Evolutionary conservation across 2,888 invertebrate species (phyloP), one percentile per base, ranked within the genome.

Genomic region (Diplolepis rosae): DNA sequence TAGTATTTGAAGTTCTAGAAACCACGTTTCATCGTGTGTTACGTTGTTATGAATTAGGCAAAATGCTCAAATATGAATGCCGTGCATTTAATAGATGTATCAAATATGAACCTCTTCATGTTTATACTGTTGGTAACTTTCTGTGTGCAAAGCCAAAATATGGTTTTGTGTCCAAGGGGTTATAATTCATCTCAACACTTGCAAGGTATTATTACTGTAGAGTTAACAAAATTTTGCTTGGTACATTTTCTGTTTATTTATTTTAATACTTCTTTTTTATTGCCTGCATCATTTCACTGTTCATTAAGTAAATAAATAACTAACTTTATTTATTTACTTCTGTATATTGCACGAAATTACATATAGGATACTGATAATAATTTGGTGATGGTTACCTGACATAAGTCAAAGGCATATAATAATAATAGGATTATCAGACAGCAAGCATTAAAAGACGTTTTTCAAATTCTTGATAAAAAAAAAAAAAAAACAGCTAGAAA

Each of bases 1-100:
- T 72, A 4, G 24, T 77, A 11, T 32, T 74, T 45, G 73, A 77
- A 54, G 61, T 69, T n/a, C 2, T 74, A 15, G 48, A 74, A 39
- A 54, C 24, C n/a, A 24, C 32, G 15, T 77, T 66, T 24, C 50
- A 50, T 22, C 22, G 11, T 11, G 11, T 24, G 3, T 9, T 24
- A 18, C 22, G 50, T 50, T 50, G 50, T 22, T 24, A 24, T 9
- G 50, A 50, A 50, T 11, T 50, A 22, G 11, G 15, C 9, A 22
- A 50, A 50, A 50, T 50, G 3, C 2, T 50, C 15, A 22, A 50
- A 18, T 50, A 50, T 50, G 50, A 50, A 50, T 50, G 50, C 18
- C 18, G 9, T 50, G 18, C 9, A 6, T 50, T 50, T 18, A 50
- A 50, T 18, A 3, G 22, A 18, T 50, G 11, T 50, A 27, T 27